phyloP scores from a whole-genome alignment of 2,797 vertebrate species.

The Spinus pinus region DNA sequence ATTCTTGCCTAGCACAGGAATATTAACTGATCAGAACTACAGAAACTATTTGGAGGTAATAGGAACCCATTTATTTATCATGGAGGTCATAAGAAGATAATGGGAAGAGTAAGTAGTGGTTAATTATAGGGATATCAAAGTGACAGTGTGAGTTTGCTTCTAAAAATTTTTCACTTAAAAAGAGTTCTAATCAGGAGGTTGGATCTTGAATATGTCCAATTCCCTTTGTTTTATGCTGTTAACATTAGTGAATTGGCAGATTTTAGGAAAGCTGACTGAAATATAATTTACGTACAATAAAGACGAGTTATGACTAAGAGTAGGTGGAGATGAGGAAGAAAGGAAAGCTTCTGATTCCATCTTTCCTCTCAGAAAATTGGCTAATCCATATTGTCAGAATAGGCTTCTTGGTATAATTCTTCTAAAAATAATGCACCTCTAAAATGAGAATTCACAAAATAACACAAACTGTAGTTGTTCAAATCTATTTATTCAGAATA shows the following conservation, averaged over 20 bases:
- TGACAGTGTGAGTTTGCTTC: neutral
- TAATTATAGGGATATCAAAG: neutral
- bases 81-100: neutral
- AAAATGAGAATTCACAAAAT: neutral
- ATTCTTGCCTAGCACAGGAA: neutral
- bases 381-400: neutral
- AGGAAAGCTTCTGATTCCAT: neutral
- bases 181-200: neutral
- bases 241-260: neutral
- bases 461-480: neutral
- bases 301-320: neutral
- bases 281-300: neutral
- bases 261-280: neutral
- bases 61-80: neutral
- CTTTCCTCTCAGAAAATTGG: neutral
- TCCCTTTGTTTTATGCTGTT: neutral
- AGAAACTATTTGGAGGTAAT: neutral
- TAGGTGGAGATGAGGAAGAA: neutral
- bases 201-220: neutral
- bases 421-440: neutral
- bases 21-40: neutral
- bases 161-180: neutral
- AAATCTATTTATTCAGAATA: neutral
- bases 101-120: neutral
- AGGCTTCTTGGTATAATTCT: neutral